Evolutionary conservation across 2,113 vertebrate genomes (phyloP), one percentile per base, ranked within the genome.

Genomic region (Anolis sagrei): DNA sequence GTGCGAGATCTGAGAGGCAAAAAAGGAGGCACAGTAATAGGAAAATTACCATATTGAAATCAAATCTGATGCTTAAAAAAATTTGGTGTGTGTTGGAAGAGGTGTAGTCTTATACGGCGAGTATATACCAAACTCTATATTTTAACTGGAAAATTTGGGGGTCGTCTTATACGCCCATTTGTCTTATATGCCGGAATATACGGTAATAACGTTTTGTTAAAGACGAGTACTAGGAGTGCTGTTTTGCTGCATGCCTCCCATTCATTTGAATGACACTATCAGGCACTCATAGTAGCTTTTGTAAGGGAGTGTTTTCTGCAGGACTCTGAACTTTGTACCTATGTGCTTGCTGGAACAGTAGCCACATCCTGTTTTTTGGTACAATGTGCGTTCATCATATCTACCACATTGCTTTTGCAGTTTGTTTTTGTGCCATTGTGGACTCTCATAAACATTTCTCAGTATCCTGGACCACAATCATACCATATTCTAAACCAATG

Each of bases 341-440:
- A 61, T 82, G 79, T 36, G 23, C 2, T 34, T 10, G 6, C 32
- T 83, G 82, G 58, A 82, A 90, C 1, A 29, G 64, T 4, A 62
- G 6, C 84, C 87, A 68, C 54, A 80, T 86, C 90, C 89, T 92
- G 81, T 89, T 93, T 79, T 44, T 89, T 93, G 86, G 76, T 79
- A 66, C 74, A 48, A 78, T 76, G 1, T 54, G 51, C 58, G 81
- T 75, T 66, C 19, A 72, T 18, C 36, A 54, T 11, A 21, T 36
- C 6, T 5, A 51, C n/a, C 32, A 58, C 76, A 23, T 58, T 13
- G 3, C 73, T 86, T 76, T 80, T 76, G n/a, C 29, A 72, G 32
- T 51, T 68, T 13, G 34, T 44, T 76, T 5, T 58, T 83, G n/a
- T 77, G 4, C 44, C 77, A 19, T 5, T 89, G 32, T 9, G 83